phyloP scores from a whole-genome alignment of 2,888 invertebrate genomes.

The Caenorhabditis sp. region DNA sequence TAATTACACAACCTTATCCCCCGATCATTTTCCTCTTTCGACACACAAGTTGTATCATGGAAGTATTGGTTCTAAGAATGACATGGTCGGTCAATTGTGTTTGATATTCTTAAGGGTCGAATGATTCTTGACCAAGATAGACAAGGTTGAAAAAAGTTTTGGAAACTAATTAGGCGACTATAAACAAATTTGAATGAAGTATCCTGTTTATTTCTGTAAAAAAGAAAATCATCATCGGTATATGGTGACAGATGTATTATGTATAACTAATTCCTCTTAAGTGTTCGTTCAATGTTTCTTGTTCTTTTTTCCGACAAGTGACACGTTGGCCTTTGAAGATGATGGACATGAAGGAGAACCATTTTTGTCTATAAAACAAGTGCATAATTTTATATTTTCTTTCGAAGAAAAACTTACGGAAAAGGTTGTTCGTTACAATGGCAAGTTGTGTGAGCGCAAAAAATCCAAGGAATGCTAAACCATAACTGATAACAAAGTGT shows the following conservation, averaged over 20 bases:
- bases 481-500: slow-evolving; percentile 89
- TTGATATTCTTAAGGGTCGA: background rate
- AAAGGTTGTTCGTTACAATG: slow-evolving; percentile 81
- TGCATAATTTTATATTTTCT: background rate
- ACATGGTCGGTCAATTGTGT: slow-evolving; percentile 37
- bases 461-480: slow-evolving; percentile 84
- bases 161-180: no score
- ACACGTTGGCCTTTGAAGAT: no score
- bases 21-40: slow-evolving; percentile 6
- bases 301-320: background rate
- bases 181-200: no score
- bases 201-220: no score
- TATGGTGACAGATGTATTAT: background rate
- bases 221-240: background rate
- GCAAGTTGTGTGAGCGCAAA: slow-evolving; percentile 89
- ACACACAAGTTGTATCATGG: slow-evolving; percentile 20
- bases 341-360: no score
- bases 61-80: background rate
- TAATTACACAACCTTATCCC: slow-evolving; percentile 35
- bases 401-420: slow-evolving; percentile 23
- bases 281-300: background rate
- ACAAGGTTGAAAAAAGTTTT: no score
- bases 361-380: no score
- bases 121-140: background rate
- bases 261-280: background rate